These are phyloP conservation scores for Megaptera novaeangliae DNA, from an alignment of 2,113 vertebrate genomes.

Conservation along the genomic window DNA sequence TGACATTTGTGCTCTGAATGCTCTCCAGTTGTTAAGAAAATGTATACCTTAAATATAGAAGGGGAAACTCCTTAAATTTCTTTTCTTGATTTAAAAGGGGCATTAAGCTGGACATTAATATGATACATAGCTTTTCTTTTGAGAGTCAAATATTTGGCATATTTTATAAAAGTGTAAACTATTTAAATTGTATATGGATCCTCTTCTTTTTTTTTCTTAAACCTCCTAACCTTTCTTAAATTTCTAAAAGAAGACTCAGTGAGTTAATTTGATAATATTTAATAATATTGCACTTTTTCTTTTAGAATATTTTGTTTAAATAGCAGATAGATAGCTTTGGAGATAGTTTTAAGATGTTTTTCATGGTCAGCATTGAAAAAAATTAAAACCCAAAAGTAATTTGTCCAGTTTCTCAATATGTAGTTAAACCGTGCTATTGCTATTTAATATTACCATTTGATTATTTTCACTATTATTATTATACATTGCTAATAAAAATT, in stretches of 20 bases:
- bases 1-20: slow-evolving; percentile 1
- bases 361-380: slow-evolving; percentile 6
- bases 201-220: neutral
- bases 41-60: neutral
- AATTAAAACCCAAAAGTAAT: slow-evolving; percentile 9
- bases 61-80: neutral
- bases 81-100: slow-evolving; percentile 35
- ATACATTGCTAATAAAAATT: slow-evolving; percentile 39
- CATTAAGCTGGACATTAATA: neutral
- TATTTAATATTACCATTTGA: slow-evolving; percentile 28
- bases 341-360: slow-evolving; percentile 37
- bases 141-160: neutral
- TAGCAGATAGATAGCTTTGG: neutral
- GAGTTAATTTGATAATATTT: slow-evolving; percentile 50
- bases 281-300: slow-evolving; percentile 2
- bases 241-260: neutral
- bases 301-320: slow-evolving; percentile 37
- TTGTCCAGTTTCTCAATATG: slow-evolving; percentile 21
- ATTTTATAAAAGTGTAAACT: slow-evolving; percentile 44
- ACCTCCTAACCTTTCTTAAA: neutral
- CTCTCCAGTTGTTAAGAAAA: slow-evolving; percentile 33
- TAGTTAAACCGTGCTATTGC: slow-evolving; percentile 17
- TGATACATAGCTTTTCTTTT: slow-evolving; percentile 37
- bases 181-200: slow-evolving; percentile 13
- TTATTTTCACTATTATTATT: slow-evolving; percentile 48